Conservation (phyloP, 2,888 invertebrate species). For the Sipha maydis region DNA sequence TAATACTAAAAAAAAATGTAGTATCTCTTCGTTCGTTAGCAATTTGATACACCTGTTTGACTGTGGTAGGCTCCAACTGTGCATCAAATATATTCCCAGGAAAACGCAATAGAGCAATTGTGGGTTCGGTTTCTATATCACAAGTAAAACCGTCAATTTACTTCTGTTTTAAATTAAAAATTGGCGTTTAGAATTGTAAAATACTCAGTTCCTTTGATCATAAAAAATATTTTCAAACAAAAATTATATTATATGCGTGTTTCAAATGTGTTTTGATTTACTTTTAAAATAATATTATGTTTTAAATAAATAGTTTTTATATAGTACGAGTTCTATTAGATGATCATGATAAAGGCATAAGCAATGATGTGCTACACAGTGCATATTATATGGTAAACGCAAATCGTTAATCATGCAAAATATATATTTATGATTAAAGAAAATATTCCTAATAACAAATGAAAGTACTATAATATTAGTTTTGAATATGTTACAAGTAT, state of each 20-base stretch:
- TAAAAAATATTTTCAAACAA: background rate
- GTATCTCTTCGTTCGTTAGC: background rate
- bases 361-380: background rate
- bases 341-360: background rate
- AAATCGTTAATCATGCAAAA: too few relatives aligned
- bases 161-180: background rate
- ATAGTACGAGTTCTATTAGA: background rate
- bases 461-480: too few relatives aligned
- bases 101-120: background rate
- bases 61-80: background rate
- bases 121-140: slow-evolving; percentile 14
- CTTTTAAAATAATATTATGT: background rate
- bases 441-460: too few relatives aligned
- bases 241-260: background rate
- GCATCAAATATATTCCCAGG: background rate
- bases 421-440: too few relatives aligned
- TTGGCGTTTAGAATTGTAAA: slow-evolving; percentile 25
- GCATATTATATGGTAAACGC: background rate
- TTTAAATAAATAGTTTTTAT: background rate
- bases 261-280: background rate
- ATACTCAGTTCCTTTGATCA: background rate
- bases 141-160: background rate
- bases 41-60: slow-evolving; percentile 19
- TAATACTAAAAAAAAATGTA: background rate
- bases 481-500: too few relatives aligned